These are phyloP conservation scores for Agrochola lychnidis DNA, from an alignment of 2,888 invertebrate species.

Conservation along the genomic window DNA sequence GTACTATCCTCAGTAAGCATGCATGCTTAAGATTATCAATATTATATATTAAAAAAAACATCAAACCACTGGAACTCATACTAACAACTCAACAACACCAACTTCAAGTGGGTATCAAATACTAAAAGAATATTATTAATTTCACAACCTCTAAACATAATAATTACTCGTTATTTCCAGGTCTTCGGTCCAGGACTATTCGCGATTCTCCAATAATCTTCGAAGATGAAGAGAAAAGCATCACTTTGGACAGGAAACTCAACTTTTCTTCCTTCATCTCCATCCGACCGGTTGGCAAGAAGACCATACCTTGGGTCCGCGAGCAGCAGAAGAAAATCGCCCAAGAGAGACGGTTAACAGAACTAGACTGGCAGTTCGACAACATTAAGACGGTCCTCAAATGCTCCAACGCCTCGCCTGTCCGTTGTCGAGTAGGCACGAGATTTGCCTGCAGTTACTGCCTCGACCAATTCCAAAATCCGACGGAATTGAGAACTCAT, in stretches of 20 bases:
- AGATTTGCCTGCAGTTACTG: constrained; percentile 82
- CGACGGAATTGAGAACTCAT: constrained; percentile 77
- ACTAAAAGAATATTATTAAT: neutral
- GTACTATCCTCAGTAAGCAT: constrained; percentile 18
- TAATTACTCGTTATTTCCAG: constrained; percentile 64
- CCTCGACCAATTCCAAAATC: constrained; percentile 75
- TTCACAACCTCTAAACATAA: constrained; percentile 34
- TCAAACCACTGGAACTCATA: neutral
- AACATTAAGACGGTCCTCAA: constrained; percentile 77
- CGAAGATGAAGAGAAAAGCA: constrained; percentile 50
- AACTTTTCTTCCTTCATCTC: constrained; percentile 76
- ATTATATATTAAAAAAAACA: neutral
- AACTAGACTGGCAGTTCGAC: constrained; percentile 81
- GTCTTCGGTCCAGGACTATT: constrained; percentile 54
- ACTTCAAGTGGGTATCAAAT: constrained; percentile 28
- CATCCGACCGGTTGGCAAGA: constrained; percentile 71
- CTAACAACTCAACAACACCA: constrained; percentile 2
- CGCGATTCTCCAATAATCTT: constrained; percentile 38
- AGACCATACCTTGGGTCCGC: constrained; percentile 53
- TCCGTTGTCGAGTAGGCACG: constrained; percentile 74
- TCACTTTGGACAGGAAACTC: constrained; percentile 71
- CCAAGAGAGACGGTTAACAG: constrained; percentile 69
- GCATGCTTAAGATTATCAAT: constrained; percentile 29
- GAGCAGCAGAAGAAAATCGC: constrained; percentile 60
- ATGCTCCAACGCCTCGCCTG: constrained; percentile 81